Evolutionary conservation across 2,113 vertebrate genomes (phyloP).

Genomic region (Poecilia latipinna): DNA sequence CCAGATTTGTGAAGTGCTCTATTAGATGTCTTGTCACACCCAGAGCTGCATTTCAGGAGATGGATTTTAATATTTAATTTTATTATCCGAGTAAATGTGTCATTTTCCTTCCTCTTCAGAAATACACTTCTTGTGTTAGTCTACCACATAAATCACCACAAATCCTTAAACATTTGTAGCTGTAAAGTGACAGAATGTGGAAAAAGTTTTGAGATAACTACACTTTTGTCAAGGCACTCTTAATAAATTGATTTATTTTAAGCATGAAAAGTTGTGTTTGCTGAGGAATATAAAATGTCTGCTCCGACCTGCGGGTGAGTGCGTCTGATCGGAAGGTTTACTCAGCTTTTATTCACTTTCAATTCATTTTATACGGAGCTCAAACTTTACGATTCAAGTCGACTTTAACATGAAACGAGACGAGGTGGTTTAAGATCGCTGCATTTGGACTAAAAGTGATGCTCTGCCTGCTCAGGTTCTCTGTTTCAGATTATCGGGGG

Average conservation of each 20-base stretch:
- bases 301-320: conserved; percentile 2
- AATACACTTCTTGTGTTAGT: neutral
- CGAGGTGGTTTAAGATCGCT: neutral
- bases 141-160: no score
- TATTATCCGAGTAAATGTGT: neutral
- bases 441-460: conserved; percentile 62
- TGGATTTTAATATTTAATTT: neutral
- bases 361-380: conserved; percentile 40
- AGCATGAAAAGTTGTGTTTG: neutral
- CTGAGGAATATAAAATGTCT: neutral
- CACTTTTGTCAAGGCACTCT: neutral
- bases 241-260: neutral
- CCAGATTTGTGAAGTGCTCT: no score
- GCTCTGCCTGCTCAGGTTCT: conserved; percentile 22
- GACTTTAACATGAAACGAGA: conserved; percentile 8
- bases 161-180: no score
- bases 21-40: no score
- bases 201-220: neutral
- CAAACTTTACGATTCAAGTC: conserved; percentile 3
- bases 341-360: conserved; percentile 52
- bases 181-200: neutral
- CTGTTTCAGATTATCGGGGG: conserved; percentile 6
- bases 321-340: neutral
- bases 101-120: neutral
- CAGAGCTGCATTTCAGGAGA: neutral